These are phyloP conservation scores for Protomyctophum bolini DNA, from an alignment of 2,113 vertebrate species.

Conservation along the genomic window DNA sequence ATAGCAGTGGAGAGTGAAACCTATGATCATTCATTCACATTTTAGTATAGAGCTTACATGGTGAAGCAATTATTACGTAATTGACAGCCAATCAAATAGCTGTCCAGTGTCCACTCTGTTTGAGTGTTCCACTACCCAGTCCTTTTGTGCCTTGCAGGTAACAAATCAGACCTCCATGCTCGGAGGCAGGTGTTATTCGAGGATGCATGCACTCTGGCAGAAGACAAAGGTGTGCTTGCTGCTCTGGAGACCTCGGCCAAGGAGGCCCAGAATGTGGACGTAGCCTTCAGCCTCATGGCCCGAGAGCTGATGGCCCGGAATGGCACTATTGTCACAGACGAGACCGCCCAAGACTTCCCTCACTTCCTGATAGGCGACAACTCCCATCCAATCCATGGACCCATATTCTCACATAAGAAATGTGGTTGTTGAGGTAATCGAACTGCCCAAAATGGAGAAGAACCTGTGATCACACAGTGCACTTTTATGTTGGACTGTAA, in stretches of 20 bases:
- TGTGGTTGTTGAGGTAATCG: slow-evolving; percentile 79
- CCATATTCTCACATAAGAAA: slow-evolving; percentile 58
- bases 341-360: slow-evolving; percentile 61
- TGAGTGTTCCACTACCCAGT: not conserved
- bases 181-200: slow-evolving; percentile 89
- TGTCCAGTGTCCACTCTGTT: too few species aligned
- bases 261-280: slow-evolving; percentile 71
- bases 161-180: slow-evolving; percentile 86
- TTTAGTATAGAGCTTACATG: too few species aligned
- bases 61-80: too few species aligned
- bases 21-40: too few species aligned
- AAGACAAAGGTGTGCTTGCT: slow-evolving; percentile 84
- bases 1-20: too few species aligned
- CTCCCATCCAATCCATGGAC: slow-evolving; percentile 76
- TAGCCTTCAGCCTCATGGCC: slow-evolving; percentile 71
- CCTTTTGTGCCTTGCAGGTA: slow-evolving; percentile 77
- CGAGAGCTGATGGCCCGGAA: slow-evolving; percentile 69
- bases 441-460: too few species aligned
- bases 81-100: too few species aligned
- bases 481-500: too few species aligned
- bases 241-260: slow-evolving; percentile 92
- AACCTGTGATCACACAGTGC: too few species aligned
- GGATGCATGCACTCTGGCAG: slow-evolving; percentile 89
- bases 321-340: slow-evolving; percentile 64
- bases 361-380: slow-evolving; percentile 71